A percentile compares a stretch with the other conserved stretches of the same genome.
Conservation (phyloP, 2,888 invertebrate species). For the Sinopyrophorus schimmeli region DNA sequence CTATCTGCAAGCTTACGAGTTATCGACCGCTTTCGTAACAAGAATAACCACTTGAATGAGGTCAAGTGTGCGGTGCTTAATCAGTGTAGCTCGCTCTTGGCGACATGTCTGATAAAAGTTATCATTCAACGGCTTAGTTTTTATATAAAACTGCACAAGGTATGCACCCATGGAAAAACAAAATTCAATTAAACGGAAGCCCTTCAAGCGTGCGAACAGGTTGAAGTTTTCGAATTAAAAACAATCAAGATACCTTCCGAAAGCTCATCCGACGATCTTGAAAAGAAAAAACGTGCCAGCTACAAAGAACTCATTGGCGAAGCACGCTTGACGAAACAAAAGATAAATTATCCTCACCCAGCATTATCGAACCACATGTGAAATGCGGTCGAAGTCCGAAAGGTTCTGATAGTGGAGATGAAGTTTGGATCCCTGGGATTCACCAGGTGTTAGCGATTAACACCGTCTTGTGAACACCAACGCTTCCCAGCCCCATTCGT, state of each 20-base stretch:
- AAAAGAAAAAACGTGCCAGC: constrained; percentile 44
- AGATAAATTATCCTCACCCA: constrained; percentile 48
- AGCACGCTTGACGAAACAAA: constrained; percentile 46
- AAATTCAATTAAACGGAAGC: constrained; percentile 13
- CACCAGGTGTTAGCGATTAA: constrained; percentile 47
- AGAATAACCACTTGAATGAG: constrained; percentile 34
- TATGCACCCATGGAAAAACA: constrained; percentile 10
- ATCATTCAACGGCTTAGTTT: constrained; percentile 20
- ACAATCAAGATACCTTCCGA: constrained; percentile 18
- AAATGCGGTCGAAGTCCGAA: constrained; percentile 29
- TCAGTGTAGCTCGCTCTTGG: constrained; percentile 24
- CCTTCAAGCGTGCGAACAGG: constrained; percentile 7
- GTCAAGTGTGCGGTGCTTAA: constrained; percentile 33
- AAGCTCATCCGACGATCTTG: constrained; percentile 35
- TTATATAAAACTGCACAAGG: constrained; percentile 1
- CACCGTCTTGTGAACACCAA: constrained; percentile 39
- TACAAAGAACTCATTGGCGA: constrained; percentile 44
- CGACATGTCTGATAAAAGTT: constrained; percentile 23
- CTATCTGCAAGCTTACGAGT: constrained; percentile 27
- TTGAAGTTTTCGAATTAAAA: constrained; percentile 27
- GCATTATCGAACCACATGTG: constrained; percentile 43
- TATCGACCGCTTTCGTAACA: constrained; percentile 33
- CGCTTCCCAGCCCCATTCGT: constrained; percentile 32
- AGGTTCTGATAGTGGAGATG: constrained; percentile 27
- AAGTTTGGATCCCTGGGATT: constrained; percentile 39